These are phyloP conservation scores for Plagiodera versicolora DNA, from an alignment of 2,888 invertebrate species.

Conservation along the genomic window DNA sequence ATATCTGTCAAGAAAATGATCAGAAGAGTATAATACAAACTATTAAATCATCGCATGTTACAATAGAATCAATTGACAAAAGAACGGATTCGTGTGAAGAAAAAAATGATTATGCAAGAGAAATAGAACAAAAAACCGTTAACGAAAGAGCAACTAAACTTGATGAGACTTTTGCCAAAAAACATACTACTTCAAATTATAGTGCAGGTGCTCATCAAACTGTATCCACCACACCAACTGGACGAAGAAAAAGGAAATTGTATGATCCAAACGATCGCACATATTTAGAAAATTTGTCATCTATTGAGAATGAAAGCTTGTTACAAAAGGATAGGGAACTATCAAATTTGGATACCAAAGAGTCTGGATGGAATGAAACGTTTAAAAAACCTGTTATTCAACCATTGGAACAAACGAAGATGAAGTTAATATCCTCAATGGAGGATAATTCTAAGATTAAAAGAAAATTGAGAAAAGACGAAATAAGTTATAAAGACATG, in stretches of 20 bases:
- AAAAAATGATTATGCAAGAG: too few relatives aligned
- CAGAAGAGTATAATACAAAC: too few relatives aligned
- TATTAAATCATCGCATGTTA: too few relatives aligned
- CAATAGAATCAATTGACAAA: too few relatives aligned
- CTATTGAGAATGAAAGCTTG: neutral
- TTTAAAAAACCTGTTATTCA: neutral
- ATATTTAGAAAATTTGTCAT: conserved; percentile 1
- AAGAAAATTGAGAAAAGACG: neutral
- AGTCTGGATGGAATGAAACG: neutral
- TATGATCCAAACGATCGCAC: conserved; percentile 16
- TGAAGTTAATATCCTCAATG: neutral
- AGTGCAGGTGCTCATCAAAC: conserved; percentile 9
- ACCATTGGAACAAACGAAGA: neutral
- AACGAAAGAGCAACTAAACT: neutral
- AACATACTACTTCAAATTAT: neutral
- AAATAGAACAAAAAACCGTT: neutral
- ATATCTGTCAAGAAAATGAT: too few relatives aligned
- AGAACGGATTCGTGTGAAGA: too few relatives aligned
- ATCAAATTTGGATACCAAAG: neutral
- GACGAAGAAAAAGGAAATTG: conserved; percentile 12
- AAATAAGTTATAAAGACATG: neutral
- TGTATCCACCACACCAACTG: conserved; percentile 5
- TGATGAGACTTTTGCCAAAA: neutral
- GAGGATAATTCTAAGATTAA: neutral
- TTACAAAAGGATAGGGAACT: neutral